These are phyloP conservation scores for Dasypolia templi DNA, from an alignment of 2,888 invertebrate genomes.

Conservation along the genomic window DNA sequence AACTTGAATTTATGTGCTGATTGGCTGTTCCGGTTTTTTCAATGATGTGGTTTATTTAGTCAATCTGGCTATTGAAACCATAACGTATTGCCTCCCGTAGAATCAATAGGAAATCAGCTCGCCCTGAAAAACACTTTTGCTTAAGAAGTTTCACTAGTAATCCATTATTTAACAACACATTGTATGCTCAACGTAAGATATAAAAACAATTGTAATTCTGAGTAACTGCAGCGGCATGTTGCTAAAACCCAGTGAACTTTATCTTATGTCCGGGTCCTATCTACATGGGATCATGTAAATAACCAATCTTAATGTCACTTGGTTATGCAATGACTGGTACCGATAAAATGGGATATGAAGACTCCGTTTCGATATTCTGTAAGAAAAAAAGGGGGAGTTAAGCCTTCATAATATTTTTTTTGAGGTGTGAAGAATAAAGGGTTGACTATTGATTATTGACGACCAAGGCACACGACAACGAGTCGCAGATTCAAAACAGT, in stretches of 20 bases:
- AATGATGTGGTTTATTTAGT: neutral
- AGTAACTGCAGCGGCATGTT: neutral
- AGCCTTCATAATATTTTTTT: neutral
- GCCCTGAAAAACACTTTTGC: neutral
- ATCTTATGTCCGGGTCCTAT: neutral
- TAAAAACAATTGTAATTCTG: neutral
- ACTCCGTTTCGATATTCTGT: slow-evolving; percentile 1
- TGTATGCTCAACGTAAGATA: neutral
- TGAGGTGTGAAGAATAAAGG: neutral
- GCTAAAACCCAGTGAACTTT: neutral
- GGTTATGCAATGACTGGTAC: neutral
- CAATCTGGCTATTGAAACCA: neutral
- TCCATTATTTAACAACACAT: neutral
- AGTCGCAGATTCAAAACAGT: neutral
- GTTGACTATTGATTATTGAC: too few species aligned
- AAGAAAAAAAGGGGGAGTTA: neutral
- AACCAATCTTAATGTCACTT: neutral
- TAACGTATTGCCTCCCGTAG: neutral
- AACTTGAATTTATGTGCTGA: neutral
- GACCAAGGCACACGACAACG: neutral
- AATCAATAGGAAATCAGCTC: neutral
- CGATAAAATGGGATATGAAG: neutral
- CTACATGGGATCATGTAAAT: neutral
- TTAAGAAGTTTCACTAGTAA: neutral
- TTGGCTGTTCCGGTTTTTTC: neutral